Conservation (phyloP, 2,113 vertebrate species). For the Gadus macrocephalus region DNA sequence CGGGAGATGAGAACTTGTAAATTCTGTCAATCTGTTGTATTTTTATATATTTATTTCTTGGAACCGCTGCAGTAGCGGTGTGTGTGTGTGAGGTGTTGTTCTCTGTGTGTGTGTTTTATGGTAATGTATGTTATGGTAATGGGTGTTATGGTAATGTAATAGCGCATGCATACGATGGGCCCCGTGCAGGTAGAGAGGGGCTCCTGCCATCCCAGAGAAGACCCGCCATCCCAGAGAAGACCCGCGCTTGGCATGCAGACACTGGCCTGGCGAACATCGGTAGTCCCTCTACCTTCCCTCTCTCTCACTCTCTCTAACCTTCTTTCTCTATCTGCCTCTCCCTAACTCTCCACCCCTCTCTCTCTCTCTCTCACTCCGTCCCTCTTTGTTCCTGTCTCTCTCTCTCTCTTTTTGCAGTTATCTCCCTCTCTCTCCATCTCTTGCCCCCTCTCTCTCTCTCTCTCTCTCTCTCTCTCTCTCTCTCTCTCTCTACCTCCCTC, state of each 20-base stretch:
- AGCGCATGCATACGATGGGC: no score
- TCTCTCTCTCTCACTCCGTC: conserved; percentile 21
- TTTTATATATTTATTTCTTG: background rate
- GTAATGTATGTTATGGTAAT: background rate
- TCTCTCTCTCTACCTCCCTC: conserved; percentile 23
- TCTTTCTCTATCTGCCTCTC: conserved; percentile 40
- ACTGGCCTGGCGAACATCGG: background rate
- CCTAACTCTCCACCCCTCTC: conserved; percentile 31
- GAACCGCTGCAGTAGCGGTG: background rate
- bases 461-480: background rate
- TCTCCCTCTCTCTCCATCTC: background rate
- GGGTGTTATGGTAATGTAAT: background rate
- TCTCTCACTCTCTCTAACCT: conserved; percentile 23
- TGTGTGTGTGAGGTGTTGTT: background rate
- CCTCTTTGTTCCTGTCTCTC: background rate
- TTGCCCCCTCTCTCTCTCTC: background rate
- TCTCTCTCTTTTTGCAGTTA: background rate
- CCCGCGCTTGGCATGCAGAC: background rate
- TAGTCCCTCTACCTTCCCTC: background rate
- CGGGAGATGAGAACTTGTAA: background rate
- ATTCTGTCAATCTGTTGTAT: background rate
- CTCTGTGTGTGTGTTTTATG: background rate
- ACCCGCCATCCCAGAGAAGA: no score
- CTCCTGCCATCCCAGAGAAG: no score
- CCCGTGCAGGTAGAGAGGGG: no score